Conservation (phyloP, 2,113 vertebrate species). For the Nesogale talazaci region DNA sequence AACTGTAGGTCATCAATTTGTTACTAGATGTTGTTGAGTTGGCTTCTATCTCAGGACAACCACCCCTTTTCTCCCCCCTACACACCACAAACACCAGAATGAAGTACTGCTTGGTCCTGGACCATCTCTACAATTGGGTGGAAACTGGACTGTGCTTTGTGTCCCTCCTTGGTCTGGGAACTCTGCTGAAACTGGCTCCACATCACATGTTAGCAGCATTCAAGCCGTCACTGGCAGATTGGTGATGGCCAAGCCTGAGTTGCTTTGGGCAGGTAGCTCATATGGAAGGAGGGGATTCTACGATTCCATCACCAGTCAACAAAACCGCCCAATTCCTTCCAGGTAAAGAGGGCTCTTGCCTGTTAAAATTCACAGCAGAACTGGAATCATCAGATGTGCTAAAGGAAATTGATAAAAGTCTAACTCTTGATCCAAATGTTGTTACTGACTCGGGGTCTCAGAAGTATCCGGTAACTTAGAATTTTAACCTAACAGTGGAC, state of each 20-base stretch:
- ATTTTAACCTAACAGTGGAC: background rate
- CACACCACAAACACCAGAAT: background rate
- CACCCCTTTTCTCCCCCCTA: too few species aligned
- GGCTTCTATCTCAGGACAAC: background rate
- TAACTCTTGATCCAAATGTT: background rate
- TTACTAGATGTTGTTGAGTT: background rate
- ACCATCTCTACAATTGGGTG: background rate
- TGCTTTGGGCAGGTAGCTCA: background rate
- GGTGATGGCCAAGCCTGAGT: background rate
- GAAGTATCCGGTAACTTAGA: background rate
- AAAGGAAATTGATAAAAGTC: background rate
- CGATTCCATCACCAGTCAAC: background rate
- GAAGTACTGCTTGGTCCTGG: background rate
- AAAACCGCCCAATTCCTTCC: slow-evolving; percentile 1
- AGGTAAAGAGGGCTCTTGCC: background rate
- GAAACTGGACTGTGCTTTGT: background rate
- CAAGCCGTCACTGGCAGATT: background rate
- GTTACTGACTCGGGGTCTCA: background rate
- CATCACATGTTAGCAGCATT: background rate
- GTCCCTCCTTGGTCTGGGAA: background rate
- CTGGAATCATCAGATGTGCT: background rate
- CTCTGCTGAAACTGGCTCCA: background rate
- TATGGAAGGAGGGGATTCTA: background rate
- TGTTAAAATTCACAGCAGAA: too few species aligned
- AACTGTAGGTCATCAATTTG: background rate